Evolutionary conservation across 2,888 invertebrate species (phyloP).

Genomic region (Ochropleura plecta): DNA sequence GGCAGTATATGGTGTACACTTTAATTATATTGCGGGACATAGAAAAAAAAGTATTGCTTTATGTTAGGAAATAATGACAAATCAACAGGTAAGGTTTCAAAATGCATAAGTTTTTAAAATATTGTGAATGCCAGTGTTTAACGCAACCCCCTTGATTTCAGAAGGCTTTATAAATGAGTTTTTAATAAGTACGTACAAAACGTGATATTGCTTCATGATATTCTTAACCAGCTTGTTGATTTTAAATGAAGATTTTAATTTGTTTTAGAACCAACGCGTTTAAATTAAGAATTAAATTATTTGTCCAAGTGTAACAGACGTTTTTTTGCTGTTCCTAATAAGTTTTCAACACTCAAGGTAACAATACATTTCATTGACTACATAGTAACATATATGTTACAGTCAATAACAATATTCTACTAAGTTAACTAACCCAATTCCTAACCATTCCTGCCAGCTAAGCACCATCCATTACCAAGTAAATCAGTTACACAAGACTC

Average conservation of each 20-base stretch:
- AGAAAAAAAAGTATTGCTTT: not conserved
- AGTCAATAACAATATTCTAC: not conserved
- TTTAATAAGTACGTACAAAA: no score
- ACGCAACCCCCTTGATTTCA: not conserved
- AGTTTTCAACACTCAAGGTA: not conserved
- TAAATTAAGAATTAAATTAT: not conserved
- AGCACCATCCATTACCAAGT: slow-evolving; percentile 34
- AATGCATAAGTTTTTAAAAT: no score
- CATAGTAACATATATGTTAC: not conserved
- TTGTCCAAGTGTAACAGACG: not conserved
- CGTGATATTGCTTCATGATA: no score
- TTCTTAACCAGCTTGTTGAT: no score
- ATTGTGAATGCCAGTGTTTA: not conserved
- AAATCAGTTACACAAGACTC: slow-evolving; percentile 36
- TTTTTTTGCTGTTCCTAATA: not conserved
- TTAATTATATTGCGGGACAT: no score
- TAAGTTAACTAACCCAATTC: slow-evolving; percentile 16
- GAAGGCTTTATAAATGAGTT: not conserved
- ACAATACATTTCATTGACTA: not conserved
- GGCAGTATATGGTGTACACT: no score
- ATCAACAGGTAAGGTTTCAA: not conserved
- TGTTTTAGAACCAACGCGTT: not conserved
- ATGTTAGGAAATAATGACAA: not conserved
- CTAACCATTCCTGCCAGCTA: slow-evolving; percentile 23
- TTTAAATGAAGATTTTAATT: no score